phyloP scores from a whole-genome alignment of 2,113 vertebrate species.

The Rhipidura dahli region DNA sequence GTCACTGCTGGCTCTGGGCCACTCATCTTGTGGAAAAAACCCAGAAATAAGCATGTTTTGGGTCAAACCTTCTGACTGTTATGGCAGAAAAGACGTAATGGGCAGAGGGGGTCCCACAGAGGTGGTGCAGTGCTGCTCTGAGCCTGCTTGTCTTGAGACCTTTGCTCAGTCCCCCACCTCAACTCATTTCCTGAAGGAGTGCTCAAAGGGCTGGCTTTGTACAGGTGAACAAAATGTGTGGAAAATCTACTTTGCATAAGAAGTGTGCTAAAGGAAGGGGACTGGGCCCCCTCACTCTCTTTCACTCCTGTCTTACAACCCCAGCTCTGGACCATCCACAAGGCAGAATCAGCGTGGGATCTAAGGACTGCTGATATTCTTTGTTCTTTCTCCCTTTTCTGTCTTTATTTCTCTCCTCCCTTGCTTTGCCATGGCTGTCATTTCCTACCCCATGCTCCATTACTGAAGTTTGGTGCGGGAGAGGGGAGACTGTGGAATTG shows the following conservation, averaged over 20 bases:
- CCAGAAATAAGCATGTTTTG: not conserved
- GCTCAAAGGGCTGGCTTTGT: not conserved
- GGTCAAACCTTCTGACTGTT: not conserved
- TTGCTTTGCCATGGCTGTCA: not conserved
- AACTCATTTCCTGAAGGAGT: not conserved
- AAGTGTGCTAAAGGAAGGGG: not conserved
- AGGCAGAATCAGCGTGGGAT: fast-evolving
- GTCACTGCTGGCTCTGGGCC: fast-evolving
- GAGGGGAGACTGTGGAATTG: not conserved
- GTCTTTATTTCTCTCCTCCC: not conserved
- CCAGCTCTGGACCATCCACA: not conserved
- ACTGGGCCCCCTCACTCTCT: not conserved
- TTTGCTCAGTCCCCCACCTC: not conserved
- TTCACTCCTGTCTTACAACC: not conserved
- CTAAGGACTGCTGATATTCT: not conserved
- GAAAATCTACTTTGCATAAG: not conserved
- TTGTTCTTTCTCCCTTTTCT: not conserved
- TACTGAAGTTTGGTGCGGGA: not conserved
- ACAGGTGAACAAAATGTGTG: not conserved
- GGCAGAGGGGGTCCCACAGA: not conserved
- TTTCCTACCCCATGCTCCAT: not conserved
- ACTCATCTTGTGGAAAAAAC: not conserved
- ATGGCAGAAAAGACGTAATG: not conserved
- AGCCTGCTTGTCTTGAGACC: not conserved
- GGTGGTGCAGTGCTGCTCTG: not conserved